phyloP scores from a whole-genome alignment of 1,140 invertebrate genomes.

The Hycleus cichorii region DNA sequence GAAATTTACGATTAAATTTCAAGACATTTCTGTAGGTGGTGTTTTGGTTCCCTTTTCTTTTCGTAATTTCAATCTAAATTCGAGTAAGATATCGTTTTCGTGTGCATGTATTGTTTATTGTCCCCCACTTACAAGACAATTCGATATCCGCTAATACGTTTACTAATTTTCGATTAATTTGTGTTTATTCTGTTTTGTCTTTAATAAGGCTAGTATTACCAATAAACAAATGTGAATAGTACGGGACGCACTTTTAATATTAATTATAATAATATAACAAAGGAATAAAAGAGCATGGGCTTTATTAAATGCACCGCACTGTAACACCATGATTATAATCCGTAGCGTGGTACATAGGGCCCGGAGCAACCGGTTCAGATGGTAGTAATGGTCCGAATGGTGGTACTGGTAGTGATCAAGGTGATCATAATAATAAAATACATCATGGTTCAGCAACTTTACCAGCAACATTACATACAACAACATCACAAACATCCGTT shows the following conservation, averaged over 20 bases:
- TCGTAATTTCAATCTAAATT: constrained; percentile 14
- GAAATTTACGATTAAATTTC: background rate
- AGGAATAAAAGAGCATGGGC: constrained; percentile 20
- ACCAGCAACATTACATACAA: constrained; percentile 46
- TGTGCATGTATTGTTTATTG: constrained; percentile 1
- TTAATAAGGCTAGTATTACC: background rate
- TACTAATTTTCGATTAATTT: background rate
- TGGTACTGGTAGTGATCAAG: constrained; percentile 19
- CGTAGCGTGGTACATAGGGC: constrained; percentile 43
- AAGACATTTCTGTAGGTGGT: constrained; percentile 14
- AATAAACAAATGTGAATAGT: background rate
- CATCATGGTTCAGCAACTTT: constrained; percentile 52
- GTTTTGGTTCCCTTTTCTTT: constrained; percentile 18
- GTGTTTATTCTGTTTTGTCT: background rate
- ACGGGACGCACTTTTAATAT: background rate
- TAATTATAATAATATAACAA: constrained; percentile 3
- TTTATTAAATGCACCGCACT: constrained; percentile 23
- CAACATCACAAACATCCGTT: constrained; percentile 47
- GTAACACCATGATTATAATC: constrained; percentile 29
- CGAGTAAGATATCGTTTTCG: constrained; percentile 14
- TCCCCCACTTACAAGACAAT: background rate
- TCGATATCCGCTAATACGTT: constrained; percentile 2
- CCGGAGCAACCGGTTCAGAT: constrained; percentile 37
- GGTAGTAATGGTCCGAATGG: constrained; percentile 30
- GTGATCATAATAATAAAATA: constrained; percentile 31